Evolutionary conservation across 92 coral and sea anemone species (phyloP).

Genomic region (Siderastrea siderea): DNA sequence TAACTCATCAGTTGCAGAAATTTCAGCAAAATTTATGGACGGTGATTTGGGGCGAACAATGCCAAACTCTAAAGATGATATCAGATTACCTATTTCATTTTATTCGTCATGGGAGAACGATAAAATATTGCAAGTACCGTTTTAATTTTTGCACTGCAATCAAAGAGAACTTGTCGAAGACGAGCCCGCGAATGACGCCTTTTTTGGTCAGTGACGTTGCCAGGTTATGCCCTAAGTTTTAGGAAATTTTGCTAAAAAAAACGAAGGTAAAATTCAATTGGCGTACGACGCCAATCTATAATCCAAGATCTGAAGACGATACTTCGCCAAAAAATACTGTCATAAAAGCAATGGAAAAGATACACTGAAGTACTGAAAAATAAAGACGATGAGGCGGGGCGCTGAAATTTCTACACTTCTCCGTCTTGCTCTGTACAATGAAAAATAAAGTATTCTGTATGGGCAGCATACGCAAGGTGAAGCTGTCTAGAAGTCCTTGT

Average conservation of each 20-base stretch:
- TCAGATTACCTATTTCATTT: neutral
- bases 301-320: too few species aligned
- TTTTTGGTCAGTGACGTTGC: neutral
- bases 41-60: neutral
- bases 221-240: neutral
- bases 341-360: too few species aligned
- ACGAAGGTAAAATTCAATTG: neutral
- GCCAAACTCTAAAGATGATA: neutral
- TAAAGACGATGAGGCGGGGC: neutral
- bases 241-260: too few species aligned
- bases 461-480: conserved; percentile 19
- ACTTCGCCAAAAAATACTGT: neutral
- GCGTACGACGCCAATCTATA: neutral
- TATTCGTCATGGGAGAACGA: neutral
- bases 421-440: conserved; percentile 29
- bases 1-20: neutral
- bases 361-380: neutral
- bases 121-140: neutral
- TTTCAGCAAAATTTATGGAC: neutral
- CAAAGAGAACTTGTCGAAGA: neutral
- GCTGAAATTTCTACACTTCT: neutral
- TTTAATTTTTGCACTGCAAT: neutral
- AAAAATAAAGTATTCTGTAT: conserved; percentile 5
- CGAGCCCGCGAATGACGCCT: neutral
- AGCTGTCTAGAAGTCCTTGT: conserved; percentile 83